These are phyloP conservation scores for Onychomys arenicola DNA, from an alignment of 2,797 vertebrate genomes.

Conservation along the genomic window DNA sequence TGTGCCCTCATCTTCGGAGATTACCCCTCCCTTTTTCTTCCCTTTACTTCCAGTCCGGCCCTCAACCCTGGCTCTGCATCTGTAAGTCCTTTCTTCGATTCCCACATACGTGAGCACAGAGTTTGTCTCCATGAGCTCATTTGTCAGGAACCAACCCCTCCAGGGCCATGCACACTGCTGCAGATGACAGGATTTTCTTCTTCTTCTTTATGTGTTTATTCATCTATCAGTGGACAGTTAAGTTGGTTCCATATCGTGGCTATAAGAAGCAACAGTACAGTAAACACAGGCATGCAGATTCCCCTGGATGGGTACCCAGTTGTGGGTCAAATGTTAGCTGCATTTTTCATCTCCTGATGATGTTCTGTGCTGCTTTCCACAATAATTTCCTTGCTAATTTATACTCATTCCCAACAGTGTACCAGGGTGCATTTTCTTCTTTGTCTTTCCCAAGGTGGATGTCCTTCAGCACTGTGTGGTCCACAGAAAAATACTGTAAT, in stretches of 20 bases:
- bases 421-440: not conserved
- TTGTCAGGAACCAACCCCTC: not conserved
- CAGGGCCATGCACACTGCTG: too few species aligned
- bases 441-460: not conserved
- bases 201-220: not conserved
- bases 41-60: not conserved
- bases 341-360: not conserved
- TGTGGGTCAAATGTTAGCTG: not conserved
- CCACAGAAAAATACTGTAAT: not conserved
- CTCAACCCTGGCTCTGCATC: not conserved
- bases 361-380: not conserved
- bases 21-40: not conserved
- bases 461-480: not conserved
- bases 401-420: not conserved
- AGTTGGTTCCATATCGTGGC: not conserved
- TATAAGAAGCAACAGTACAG: not conserved
- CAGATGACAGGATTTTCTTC: not conserved
- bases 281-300: not conserved
- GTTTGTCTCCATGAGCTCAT: not conserved
- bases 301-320: not conserved
- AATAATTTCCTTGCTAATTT: not conserved
- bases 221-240: not conserved
- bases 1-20: not conserved
- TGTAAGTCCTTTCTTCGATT: not conserved
- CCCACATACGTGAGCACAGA: too few species aligned